Conservation (phyloP, 2,797 vertebrate species). For the Monodelphis domestica region DNA sequence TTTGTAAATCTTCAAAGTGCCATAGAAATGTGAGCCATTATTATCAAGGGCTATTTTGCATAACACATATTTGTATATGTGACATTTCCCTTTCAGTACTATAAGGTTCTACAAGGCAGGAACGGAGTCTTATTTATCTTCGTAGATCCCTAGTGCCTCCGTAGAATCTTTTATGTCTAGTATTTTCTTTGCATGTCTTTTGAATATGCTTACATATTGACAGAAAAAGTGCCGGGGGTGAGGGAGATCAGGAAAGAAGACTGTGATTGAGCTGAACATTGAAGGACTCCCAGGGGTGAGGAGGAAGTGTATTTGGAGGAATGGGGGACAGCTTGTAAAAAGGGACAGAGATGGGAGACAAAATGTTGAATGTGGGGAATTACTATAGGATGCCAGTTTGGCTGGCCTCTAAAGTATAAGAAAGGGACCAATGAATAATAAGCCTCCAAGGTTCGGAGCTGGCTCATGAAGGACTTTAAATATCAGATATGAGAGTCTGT, state of each 20-base stretch:
- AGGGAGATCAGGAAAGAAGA: not conserved
- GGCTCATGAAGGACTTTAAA: not conserved
- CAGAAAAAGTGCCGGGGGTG: not conserved
- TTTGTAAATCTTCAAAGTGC: not conserved
- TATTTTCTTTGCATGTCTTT: not conserved
- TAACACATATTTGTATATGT: not conserved
- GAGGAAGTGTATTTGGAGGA: not conserved
- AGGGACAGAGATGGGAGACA: not conserved
- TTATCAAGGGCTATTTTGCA: not conserved
- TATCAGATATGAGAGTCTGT: not conserved
- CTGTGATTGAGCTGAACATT: not conserved
- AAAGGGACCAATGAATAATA: not conserved
- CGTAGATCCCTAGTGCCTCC: not conserved
- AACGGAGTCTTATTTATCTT: not conserved
- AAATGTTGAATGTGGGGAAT: not conserved
- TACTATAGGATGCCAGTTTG: not conserved
- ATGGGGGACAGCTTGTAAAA: not conserved
- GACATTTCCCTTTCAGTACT: not conserved
- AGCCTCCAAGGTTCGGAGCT: not conserved
- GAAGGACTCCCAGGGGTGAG: not conserved
- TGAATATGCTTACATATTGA: not conserved
- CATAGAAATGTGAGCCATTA: not conserved
- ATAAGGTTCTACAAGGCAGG: not conserved
- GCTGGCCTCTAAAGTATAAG: not conserved
- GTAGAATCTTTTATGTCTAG: not conserved